These are phyloP conservation scores for Oryzias curvinotus DNA, from an alignment of 2,113 vertebrate genomes.

Conservation along the genomic window DNA sequence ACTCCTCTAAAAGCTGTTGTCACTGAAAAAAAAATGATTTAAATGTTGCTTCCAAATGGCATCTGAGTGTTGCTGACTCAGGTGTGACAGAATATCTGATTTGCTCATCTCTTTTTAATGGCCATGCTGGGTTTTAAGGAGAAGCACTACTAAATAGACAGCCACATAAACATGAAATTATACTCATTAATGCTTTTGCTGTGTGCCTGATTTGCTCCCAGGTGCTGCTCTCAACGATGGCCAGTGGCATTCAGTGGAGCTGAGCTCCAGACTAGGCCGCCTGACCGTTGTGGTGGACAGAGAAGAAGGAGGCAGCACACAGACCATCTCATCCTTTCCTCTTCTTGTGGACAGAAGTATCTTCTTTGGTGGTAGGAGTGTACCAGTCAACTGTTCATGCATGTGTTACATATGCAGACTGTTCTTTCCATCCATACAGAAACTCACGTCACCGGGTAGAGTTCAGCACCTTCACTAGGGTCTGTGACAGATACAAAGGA, in stretches of 20 bases:
- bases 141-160: background rate
- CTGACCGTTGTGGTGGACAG: slow-evolving; percentile 81
- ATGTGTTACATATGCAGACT: no score
- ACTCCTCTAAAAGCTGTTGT: background rate
- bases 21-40: background rate
- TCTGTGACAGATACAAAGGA: no score
- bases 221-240: slow-evolving; percentile 86
- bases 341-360: slow-evolving; percentile 69
- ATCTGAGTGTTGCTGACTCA: background rate
- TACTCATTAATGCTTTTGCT: background rate
- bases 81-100: slow-evolving; percentile 1
- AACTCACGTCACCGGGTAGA: no score
- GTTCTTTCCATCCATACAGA: no score
- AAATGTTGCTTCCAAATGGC: background rate
- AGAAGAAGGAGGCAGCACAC: slow-evolving; percentile 62
- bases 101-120: background rate
- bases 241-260: slow-evolving; percentile 88
- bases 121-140: background rate
- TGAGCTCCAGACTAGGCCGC: slow-evolving; percentile 78
- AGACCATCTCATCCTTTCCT: slow-evolving; percentile 70
- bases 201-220: slow-evolving; percentile 43
- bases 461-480: no score
- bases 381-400: background rate
- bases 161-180: background rate
- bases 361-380: slow-evolving; percentile 87